Evolutionary conservation across 2,113 vertebrate genomes (phyloP).

Genomic region (Globicephala melas): DNA sequence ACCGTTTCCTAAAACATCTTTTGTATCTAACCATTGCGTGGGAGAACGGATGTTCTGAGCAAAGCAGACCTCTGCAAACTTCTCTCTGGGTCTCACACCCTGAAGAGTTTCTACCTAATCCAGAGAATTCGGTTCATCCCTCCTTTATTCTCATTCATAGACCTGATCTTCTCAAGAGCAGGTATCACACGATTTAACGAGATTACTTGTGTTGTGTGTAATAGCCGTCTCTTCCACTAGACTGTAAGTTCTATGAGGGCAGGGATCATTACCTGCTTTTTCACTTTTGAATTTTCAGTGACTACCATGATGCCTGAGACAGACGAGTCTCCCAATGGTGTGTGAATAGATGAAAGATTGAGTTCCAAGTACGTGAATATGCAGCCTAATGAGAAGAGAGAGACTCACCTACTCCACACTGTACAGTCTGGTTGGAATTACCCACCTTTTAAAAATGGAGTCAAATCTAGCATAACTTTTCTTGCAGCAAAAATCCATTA

Average conservation of each 20-base stretch:
- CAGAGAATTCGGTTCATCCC: not conserved
- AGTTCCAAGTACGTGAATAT: not conserved
- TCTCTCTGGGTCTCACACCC: not conserved
- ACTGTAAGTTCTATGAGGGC: not conserved
- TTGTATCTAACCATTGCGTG: not conserved
- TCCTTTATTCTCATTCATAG: not conserved
- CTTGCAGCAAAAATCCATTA: not conserved
- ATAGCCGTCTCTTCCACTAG: not conserved
- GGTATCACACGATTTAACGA: not conserved
- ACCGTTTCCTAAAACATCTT: not conserved
- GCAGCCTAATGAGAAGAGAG: not conserved
- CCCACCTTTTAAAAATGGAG: not conserved
- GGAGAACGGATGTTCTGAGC: not conserved
- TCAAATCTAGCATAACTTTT: not conserved
- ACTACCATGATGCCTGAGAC: not conserved
- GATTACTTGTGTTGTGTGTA: not conserved
- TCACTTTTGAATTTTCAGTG: not conserved
- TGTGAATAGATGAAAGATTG: not conserved
- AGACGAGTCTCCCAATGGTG: not conserved
- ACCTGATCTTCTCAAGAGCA: not conserved
- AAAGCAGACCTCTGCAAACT: rapidly evolving
- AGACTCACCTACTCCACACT: not conserved
- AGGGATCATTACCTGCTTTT: not conserved
- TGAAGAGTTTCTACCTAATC: not conserved
- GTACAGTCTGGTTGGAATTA: not conserved